phyloP scores from a whole-genome alignment of 30 jellyfish, hydroid and myxozoan genomes.

The Hydractinia symbiolongicarpus region DNA sequence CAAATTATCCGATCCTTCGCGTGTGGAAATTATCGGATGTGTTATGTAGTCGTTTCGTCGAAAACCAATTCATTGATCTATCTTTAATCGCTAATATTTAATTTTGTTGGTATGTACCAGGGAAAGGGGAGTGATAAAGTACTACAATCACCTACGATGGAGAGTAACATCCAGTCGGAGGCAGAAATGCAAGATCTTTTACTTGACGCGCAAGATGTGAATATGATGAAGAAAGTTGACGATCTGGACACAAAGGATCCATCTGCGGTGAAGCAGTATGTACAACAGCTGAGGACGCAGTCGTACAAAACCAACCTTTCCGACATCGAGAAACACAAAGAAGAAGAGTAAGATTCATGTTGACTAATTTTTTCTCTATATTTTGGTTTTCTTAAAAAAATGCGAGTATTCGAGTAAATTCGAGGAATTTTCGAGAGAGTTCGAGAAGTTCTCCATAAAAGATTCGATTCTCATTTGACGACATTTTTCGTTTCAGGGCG shows the following conservation, averaged over 20 bases:
- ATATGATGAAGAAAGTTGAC: slow-evolving; percentile 6
- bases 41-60: too few species aligned
- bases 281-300: slow-evolving; percentile 14
- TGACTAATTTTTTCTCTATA: neutral
- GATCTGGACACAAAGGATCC: slow-evolving; percentile 19
- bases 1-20: too few species aligned
- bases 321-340: neutral
- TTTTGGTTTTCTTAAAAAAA: neutral
- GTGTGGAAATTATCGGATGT: too few species aligned
- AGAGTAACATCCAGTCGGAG: neutral
- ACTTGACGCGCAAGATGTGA: neutral
- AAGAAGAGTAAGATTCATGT: slow-evolving; percentile 5
- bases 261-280: slow-evolving; percentile 12
- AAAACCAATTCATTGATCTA: too few species aligned
- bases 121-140: neutral
- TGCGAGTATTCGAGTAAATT: too few species aligned
- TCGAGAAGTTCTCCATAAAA: too few species aligned
- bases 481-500: slow-evolving; percentile 1
- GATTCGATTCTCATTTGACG: too few species aligned
- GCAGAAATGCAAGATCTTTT: neutral
- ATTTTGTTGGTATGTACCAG: neutral
- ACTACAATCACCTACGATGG: neutral
- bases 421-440: too few species aligned
- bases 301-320: slow-evolving; percentile 11
- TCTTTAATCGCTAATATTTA: too few species aligned